phyloP scores from a whole-genome alignment of 2,113 vertebrate genomes.

The Parus major region DNA sequence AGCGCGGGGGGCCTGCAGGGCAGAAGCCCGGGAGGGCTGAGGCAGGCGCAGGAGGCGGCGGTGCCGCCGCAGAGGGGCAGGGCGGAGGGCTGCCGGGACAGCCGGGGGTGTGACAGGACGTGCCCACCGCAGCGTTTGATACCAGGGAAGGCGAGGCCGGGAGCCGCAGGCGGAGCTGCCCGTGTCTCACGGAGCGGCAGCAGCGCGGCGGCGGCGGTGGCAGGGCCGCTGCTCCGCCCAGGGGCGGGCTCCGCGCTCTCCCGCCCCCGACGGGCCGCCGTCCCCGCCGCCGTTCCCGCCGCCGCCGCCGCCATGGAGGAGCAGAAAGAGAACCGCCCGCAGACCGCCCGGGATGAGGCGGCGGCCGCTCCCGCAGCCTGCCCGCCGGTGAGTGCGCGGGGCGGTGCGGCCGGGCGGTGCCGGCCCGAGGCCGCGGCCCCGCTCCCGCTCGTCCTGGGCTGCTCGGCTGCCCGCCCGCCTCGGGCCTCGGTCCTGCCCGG shows the following conservation, averaged over 20 bases:
- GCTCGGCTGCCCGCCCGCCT: neutral
- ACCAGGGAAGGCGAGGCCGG: accelerated
- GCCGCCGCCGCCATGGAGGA: neutral
- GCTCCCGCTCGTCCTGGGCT: no score
- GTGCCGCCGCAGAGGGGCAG: neutral
- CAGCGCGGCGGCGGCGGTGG: accelerated
- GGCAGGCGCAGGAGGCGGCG: neutral
- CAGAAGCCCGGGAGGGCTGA: neutral
- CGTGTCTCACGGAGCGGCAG: accelerated
- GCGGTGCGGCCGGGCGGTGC: no score
- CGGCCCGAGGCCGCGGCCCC: no score
- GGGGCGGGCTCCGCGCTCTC: neutral
- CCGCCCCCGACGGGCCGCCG: neutral
- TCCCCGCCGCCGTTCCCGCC: no score
- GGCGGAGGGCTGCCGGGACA: neutral
- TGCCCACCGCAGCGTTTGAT: accelerated
- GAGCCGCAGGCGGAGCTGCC: accelerated
- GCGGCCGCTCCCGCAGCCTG: no score
- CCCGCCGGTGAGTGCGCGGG: no score
- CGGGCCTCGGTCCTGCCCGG: neutral
- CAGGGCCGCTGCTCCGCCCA: neutral
- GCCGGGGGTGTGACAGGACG: neutral
- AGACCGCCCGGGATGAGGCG: no score
- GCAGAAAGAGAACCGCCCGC: neutral
- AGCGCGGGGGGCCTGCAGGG: accelerated